phyloP scores from a whole-genome alignment of 2,888 invertebrate genomes.

The Eutolmus rufibarbis region DNA sequence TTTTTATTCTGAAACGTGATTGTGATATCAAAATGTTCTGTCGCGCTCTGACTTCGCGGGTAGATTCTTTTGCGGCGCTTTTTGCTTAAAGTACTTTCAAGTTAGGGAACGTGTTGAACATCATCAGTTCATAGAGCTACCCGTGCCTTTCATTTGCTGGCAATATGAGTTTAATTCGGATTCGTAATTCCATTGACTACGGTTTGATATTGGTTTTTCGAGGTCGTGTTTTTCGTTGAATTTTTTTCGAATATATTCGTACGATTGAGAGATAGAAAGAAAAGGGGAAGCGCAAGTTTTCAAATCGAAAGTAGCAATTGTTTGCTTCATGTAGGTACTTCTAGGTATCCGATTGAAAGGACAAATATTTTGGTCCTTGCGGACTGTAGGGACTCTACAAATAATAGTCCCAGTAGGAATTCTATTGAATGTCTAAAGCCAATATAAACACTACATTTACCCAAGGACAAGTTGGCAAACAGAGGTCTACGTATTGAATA shows the following conservation, averaged over 20 bases:
- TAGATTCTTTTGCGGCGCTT: background rate
- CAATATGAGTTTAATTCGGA: background rate
- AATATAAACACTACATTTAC: background rate
- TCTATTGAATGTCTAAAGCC: background rate
- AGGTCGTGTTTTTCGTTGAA: background rate
- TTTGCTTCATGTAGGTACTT: background rate
- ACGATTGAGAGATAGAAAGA: background rate
- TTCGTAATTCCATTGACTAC: background rate
- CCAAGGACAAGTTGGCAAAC: background rate
- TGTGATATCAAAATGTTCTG: slow-evolving; percentile 13
- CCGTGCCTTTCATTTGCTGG: background rate
- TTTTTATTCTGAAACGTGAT: slow-evolving; percentile 36
- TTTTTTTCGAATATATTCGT: background rate
- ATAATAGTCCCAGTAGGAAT: background rate
- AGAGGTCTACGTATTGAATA: background rate
- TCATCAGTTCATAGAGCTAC: slow-evolving; percentile 1
- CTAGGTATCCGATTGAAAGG: background rate
- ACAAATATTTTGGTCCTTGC: background rate
- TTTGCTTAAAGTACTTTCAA: background rate
- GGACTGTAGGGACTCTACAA: background rate
- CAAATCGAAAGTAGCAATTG: background rate
- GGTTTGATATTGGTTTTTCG: background rate
- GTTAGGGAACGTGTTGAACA: background rate
- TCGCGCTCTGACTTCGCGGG: background rate
- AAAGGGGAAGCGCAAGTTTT: background rate